phyloP scores from a whole-genome alignment of 2,888 invertebrate genomes.

The Aporophyla nigra region DNA sequence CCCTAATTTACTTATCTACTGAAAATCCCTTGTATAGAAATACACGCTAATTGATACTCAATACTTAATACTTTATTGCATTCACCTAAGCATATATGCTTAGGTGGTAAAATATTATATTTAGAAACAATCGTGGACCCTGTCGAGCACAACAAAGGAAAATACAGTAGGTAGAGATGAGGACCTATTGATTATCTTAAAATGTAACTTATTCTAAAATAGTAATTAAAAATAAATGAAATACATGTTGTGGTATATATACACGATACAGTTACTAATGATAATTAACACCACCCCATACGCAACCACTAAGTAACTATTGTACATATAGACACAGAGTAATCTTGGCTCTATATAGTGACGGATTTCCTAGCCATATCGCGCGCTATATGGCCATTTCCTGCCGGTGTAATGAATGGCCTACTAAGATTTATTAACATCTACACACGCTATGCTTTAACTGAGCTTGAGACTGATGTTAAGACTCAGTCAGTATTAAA shows the following conservation, averaged over 20 bases:
- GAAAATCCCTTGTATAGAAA: not conserved
- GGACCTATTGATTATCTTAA: too few species aligned
- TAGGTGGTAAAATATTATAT: too few species aligned
- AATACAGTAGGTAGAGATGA: too few species aligned
- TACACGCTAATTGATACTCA: not conserved
- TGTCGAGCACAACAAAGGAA: too few species aligned
- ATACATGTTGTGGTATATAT: too few species aligned
- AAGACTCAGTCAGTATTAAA: conserved; percentile 1
- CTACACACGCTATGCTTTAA: conserved; percentile 5
- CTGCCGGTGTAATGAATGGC: conserved; percentile 42
- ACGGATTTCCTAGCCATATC: conserved; percentile 25
- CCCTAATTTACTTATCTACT: not conserved
- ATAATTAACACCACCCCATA: not conserved
- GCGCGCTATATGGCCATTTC: conserved; percentile 24
- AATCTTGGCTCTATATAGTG: conserved; percentile 30
- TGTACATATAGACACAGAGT: conserved; percentile 3
- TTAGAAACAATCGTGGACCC: too few species aligned
- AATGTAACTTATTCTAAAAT: too few species aligned
- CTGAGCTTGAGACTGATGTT: not conserved
- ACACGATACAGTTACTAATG: too few species aligned
- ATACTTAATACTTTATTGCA: too few species aligned
- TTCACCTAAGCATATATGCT: too few species aligned
- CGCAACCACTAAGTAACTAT: not conserved
- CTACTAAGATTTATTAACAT: conserved; percentile 50
- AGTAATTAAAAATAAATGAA: too few species aligned